phyloP scores from a whole-genome alignment of 2,113 vertebrate genomes.

The Circaetus cinerascens region DNA sequence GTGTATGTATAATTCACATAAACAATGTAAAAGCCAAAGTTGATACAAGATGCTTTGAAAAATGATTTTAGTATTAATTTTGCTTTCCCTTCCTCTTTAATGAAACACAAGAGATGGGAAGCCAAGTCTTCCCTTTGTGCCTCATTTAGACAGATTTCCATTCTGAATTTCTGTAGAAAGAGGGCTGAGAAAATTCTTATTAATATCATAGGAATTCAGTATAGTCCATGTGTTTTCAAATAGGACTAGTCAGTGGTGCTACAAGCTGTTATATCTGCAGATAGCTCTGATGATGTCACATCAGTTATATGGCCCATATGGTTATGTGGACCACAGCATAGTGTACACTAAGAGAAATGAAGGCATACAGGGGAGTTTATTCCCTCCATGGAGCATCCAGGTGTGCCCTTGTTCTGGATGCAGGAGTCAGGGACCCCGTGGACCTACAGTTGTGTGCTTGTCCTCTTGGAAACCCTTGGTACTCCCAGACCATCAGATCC shows the following conservation, averaged over 20 bases:
- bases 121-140: background rate
- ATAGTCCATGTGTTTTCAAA: background rate
- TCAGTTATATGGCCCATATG: background rate
- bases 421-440: fast-evolving
- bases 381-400: background rate
- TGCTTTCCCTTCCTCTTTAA: background rate
- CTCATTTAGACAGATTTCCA: background rate
- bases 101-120: background rate
- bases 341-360: background rate
- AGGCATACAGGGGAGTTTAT: background rate
- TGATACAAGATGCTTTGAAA: background rate
- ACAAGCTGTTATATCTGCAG: fast-evolving
- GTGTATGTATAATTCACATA: background rate
- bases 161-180: background rate
- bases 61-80: background rate
- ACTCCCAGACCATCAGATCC: background rate
- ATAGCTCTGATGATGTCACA: background rate
- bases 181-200: background rate
- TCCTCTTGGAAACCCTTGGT: background rate
- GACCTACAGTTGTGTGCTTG: background rate
- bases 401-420: background rate
- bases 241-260: background rate
- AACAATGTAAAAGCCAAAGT: background rate
- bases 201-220: background rate
- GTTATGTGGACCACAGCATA: background rate